Base-by-base conservation (phyloP, 2,888 invertebrate species). In the Troides oblongomaculatus region DNA sequence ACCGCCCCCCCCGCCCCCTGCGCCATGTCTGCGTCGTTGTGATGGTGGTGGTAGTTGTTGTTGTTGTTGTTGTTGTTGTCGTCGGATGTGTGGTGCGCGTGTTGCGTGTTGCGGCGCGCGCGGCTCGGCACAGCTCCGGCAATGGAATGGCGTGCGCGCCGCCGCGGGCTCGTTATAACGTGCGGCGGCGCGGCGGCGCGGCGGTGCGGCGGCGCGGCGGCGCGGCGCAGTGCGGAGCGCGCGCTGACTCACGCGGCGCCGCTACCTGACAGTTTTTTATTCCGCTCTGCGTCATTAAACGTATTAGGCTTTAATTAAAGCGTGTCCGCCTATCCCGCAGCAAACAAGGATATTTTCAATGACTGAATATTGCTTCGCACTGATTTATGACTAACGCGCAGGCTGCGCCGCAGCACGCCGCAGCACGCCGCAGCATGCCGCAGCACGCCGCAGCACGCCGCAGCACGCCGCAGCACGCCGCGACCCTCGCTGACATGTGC, bases 81-180 rank as follows among this genome's bases (percentile, higher is more conserved):
- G 53, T 6, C 3, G 18, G 14, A 18, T 17, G 53, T 50, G 25
- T 62, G 53, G 60, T 66, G 62, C 75, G 25, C 71, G 71, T 25
- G 12, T 7, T 17, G 53, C 50, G 25, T 62, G 53, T 58, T 66
- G 62, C 75, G 25, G 30, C 50, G 64, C 74, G 78, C 73, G 74
- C 74, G 77, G 46, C 71, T 56, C 63, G 68, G 70, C 72, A 77
- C 75, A 75, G 71, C 74, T 74, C 68, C 69, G 70, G 74, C 76
- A 82, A 86, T 85, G 79, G 80, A 87, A 86, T 87, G 84, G 86
- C 86, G 87, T 84, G 73, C 72, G 73, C 72, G 63, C 59, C 53
- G 61, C 70, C 70, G 60, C 23, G 67, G 39, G 70, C 71, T 66
- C 72, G 78, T 80, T 83, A 77, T 85, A 84, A 30, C 4, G 71